Evolutionary conservation across 2,888 invertebrate species (phyloP), one percentile per base, ranked within the genome.

Genomic region (Chorisops tibialis): DNA sequence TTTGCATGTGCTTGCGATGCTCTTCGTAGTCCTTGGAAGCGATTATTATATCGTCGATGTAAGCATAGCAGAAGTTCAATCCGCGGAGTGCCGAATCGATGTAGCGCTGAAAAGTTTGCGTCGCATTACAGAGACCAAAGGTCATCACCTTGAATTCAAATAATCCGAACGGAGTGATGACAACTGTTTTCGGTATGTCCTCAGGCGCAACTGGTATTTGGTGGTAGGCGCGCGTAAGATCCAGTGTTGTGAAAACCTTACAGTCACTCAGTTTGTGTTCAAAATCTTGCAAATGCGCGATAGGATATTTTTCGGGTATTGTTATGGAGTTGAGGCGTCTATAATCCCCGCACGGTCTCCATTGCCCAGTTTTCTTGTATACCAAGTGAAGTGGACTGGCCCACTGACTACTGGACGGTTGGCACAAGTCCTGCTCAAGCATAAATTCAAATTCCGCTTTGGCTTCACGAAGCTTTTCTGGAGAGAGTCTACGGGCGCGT

Each of bases 71-170:
- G 51, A 73, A 68, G 16, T 67, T 68, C 2, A 70, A 30, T 3
- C 66, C 70, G 16, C 66, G 47, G 5, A 69, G 49, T 0, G 73
- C 66, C 1, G 66, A 65, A 51, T 76, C 67, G 38, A 66, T 65
- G 52, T 76, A 67, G 3, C 71, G 63, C 59, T 74, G 73, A 58
- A 76, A 77, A 0, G 72, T 72, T 41, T 73, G 72, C 1, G 69
- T 70, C 0, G 73, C 73, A 59, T 75, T 75, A 0, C 71, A 63
- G 2, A 77, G 63, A 0, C 74, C 75, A 52, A 74, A 76, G 0
- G 71, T 67, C 73, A 73, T 74, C 4, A 16, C 24, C 21, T 0
- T 65, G 50, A 51, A 70, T 72, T 63, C 74, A 73, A 51, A 70
- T 3, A 73, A 63, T 4, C 73, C 72, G 59, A 75, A 75, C 0